Evolutionary conservation across 2,113 vertebrate genomes (phyloP), one percentile per base, ranked within the genome.

Genomic region (Arothron firmamentum): DNA sequence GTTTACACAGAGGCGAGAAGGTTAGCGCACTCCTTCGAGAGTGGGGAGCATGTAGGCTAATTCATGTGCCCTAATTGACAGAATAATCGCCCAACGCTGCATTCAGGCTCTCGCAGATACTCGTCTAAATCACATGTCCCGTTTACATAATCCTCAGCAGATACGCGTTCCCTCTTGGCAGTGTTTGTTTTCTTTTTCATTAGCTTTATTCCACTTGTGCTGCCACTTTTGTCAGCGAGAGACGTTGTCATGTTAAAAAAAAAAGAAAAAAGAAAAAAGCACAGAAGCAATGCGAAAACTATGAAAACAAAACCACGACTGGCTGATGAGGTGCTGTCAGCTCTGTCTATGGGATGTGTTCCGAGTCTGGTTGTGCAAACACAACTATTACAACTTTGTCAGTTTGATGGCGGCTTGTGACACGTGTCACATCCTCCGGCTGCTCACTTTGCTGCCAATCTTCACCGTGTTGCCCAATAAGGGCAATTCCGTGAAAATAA

Each of bases 121-220:
- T 52, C 6, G 63, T 67, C 78, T 65, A 60, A 78, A 77, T 73
- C 77, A 68, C 80, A 79, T 46, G 74, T 65, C 80, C 63, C 68
- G 34, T 82, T 77, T 78, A 75, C 55, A 74, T 80, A 85, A 86
- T 85, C 75, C 80, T 83, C 67, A 2, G 52, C 66, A 82, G 80
- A 87, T 78, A 76, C 72, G 20, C 10, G n/a, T 21, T 75, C 76
- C 62, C 81, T 1, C 15, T 25, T 59, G 72, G 78, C 66, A 41
- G 67, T n/a, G 48, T 43, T 65, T 61, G 56, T 23, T 73, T 74
- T 72, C 19, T 56, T 43, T 43, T 31, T 20, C n/a, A 28, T 46
- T 65, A 75, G 54, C 51, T 65, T 74, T 52, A 70, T 69, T 78
- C 69, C 17, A 15, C 50, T 13, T 52, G 17, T 18, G 28, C 28